These are phyloP conservation scores for Calyptomena viridis DNA, from an alignment of 2,113 vertebrate species.

Conservation along the genomic window DNA sequence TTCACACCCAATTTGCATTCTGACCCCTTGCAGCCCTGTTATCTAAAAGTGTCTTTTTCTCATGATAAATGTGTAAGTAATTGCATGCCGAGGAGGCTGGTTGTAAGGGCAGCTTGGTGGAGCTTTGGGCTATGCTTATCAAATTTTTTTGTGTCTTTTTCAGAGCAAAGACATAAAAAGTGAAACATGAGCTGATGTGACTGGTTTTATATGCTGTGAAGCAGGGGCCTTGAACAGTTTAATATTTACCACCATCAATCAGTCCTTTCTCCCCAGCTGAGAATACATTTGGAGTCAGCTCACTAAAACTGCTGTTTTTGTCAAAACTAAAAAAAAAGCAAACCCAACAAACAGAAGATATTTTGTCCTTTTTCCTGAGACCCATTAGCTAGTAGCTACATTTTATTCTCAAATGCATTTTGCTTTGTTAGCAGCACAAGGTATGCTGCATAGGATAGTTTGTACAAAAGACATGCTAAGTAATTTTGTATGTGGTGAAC, in stretches of 20 bases:
- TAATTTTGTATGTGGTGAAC: background rate
- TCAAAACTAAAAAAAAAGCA: background rate
- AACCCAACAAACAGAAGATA: background rate
- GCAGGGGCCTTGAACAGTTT: conserved; percentile 24
- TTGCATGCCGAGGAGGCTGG: background rate
- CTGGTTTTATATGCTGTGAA: conserved; percentile 59
- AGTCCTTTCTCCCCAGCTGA: conserved; percentile 44
- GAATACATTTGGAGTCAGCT: conserved; percentile 19
- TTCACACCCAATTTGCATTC: conserved; percentile 8
- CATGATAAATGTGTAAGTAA: background rate
- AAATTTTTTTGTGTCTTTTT: background rate
- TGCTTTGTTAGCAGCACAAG: background rate
- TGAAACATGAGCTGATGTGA: conserved; percentile 61
- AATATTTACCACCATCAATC: conserved; percentile 59
- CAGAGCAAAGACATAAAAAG: conserved; percentile 45
- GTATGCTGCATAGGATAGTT: background rate
- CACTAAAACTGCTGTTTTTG: background rate
- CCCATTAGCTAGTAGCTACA: background rate
- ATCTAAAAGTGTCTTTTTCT: background rate
- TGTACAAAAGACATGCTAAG: background rate
- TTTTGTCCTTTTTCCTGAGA: background rate
- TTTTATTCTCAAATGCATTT: background rate
- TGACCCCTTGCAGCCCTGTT: background rate
- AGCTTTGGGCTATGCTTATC: background rate
- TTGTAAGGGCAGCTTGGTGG: background rate